These are phyloP conservation scores for Nemoura dubitans DNA, from an alignment of 2,888 invertebrate genomes.

Conservation along the genomic window DNA sequence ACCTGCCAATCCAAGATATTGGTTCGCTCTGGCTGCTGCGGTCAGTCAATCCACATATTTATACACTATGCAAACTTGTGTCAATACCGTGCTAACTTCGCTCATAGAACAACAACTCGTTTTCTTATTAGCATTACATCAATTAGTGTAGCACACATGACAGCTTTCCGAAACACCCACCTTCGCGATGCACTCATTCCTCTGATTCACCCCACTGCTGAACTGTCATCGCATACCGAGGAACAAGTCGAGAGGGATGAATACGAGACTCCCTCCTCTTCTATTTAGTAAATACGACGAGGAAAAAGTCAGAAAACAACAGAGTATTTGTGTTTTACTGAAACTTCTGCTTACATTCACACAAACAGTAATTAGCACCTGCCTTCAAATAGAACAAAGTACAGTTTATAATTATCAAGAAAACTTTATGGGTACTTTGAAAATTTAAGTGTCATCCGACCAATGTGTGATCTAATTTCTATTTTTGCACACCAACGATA, in stretches of 20 bases:
- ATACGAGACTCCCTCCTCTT: no score
- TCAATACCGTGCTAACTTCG: not conserved
- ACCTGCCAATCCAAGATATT: not conserved
- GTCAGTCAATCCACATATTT: not conserved
- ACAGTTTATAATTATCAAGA: not conserved
- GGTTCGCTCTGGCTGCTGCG: not conserved
- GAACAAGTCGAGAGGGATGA: not conserved
- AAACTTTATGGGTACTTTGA: not conserved
- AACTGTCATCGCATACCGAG: not conserved
- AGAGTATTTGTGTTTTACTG: not conserved
- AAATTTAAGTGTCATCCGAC: not conserved
- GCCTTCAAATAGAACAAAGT: conserved; percentile 7
- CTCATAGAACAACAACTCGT: not conserved
- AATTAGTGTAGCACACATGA: not conserved
- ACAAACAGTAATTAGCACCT: not conserved
- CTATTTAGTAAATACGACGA: not conserved
- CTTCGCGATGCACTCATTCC: not conserved
- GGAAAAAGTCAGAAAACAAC: not conserved
- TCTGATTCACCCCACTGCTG: not conserved
- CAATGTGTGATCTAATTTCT: not conserved
- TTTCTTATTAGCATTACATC: not conserved
- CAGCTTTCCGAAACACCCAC: not conserved
- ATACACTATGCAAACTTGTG: not conserved
- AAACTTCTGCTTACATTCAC: not conserved
- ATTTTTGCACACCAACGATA: not conserved